These are phyloP conservation scores for Chrysolina americana DNA, from an alignment of 2,888 invertebrate genomes.

Conservation along the genomic window DNA sequence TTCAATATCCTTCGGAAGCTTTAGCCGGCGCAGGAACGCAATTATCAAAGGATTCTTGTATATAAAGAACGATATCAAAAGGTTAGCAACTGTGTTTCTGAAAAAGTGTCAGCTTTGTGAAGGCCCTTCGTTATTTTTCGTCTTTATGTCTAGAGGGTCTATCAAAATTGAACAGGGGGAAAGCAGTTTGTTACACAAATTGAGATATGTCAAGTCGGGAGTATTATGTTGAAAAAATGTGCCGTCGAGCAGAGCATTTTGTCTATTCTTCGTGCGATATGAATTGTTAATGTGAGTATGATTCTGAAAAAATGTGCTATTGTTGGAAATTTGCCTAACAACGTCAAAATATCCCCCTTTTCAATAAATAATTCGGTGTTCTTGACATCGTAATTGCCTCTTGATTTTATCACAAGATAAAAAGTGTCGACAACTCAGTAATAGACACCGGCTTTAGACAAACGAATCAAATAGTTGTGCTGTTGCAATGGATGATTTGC, in stretches of 20 bases:
- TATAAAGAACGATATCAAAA: slow-evolving; percentile 30
- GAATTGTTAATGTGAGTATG: background rate
- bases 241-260: background rate
- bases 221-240: background rate
- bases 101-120: slow-evolving; percentile 31
- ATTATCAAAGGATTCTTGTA: slow-evolving; percentile 22
- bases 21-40: slow-evolving; percentile 25
- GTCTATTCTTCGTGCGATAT: background rate
- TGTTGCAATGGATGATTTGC: too few relatives aligned
- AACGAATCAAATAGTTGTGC: too few relatives aligned
- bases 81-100: slow-evolving; percentile 23
- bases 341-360: too few relatives aligned
- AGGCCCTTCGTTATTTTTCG: slow-evolving; percentile 32
- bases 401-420: too few relatives aligned
- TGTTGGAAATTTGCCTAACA: too few relatives aligned
- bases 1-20: slow-evolving; percentile 11
- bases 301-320: background rate
- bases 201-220: slow-evolving; percentile 15
- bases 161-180: slow-evolving; percentile 22
- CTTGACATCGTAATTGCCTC: too few relatives aligned
- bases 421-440: too few relatives aligned
- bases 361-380: too few relatives aligned
- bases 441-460: too few relatives aligned
- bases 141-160: slow-evolving; percentile 17
- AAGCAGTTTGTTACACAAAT: slow-evolving; percentile 27